These are phyloP conservation scores for Apus apus DNA, from an alignment of 2,113 vertebrate genomes.

Conservation along the genomic window DNA sequence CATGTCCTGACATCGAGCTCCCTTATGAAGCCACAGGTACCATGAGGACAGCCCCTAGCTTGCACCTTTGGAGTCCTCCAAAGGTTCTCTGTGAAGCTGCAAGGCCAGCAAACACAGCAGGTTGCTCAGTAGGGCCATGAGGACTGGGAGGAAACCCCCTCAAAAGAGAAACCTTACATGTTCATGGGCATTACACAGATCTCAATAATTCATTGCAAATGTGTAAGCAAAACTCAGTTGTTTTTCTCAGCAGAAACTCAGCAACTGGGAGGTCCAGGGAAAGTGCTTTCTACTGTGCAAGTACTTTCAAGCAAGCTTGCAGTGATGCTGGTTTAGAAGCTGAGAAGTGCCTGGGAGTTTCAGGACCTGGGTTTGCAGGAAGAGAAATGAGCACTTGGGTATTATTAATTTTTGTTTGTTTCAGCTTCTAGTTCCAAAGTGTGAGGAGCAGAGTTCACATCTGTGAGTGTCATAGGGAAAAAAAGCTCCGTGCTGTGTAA, in stretches of 20 bases:
- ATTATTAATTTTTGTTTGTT: background rate
- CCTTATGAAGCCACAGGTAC: rapidly evolving
- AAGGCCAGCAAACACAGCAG: rapidly evolving
- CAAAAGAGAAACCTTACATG: background rate
- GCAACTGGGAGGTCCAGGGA: background rate
- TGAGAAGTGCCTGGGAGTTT: background rate
- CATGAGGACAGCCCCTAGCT: background rate
- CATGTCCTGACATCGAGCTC: background rate
- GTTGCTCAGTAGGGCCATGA: rapidly evolving
- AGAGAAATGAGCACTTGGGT: background rate
- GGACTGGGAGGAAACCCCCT: background rate
- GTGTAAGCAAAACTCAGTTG: background rate
- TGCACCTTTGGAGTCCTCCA: background rate
- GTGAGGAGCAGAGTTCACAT: background rate
- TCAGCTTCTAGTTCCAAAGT: background rate
- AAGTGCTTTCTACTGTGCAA: background rate
- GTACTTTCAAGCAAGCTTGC: background rate
- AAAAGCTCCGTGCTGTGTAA: background rate
- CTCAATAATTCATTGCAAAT: background rate
- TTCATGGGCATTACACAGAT: background rate
- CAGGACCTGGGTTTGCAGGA: background rate
- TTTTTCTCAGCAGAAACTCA: background rate
- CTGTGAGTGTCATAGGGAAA: background rate
- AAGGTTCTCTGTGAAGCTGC: background rate
- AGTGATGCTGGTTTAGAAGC: background rate